These are phyloP conservation scores for Zaprionus gabonicus DNA, from an alignment of 1,140 invertebrate genomes.

Conservation along the genomic window DNA sequence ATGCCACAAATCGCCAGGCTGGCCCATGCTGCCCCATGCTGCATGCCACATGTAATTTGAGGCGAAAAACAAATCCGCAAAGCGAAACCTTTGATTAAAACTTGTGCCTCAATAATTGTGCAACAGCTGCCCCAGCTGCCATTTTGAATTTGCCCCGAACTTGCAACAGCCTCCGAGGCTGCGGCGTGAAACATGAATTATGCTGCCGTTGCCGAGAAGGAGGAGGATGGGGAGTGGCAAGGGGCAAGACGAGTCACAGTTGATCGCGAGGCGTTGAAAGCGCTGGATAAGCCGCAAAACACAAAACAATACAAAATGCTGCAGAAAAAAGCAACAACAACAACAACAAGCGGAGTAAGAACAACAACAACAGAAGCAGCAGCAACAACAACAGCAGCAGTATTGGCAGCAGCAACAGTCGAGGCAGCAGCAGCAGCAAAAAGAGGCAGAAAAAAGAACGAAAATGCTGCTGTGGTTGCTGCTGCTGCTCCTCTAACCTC, in stretches of 20 bases:
- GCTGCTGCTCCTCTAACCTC: not conserved
- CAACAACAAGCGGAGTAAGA: not conserved
- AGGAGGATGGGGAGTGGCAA: not conserved
- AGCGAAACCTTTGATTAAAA: constrained; percentile 65
- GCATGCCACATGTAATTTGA: constrained; percentile 42
- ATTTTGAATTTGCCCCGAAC: constrained; percentile 66
- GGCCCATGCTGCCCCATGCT: constrained; percentile 11
- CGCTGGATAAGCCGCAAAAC: constrained; percentile 71
- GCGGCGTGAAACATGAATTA: constrained; percentile 76
- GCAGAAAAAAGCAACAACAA: constrained; percentile 15
- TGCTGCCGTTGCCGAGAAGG: constrained; percentile 45
- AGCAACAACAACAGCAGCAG: not conserved
- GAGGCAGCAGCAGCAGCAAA: constrained; percentile 7
- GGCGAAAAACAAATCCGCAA: constrained; percentile 50
- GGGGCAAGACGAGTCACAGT: not conserved
- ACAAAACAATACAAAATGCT: constrained; percentile 74
- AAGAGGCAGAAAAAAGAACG: constrained; percentile 3
- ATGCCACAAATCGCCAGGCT: constrained; percentile 45
- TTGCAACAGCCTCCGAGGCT: constrained; percentile 24
- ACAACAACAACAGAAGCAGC: not conserved
- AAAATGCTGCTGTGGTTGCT: constrained; percentile 18
- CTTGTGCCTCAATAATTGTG: constrained; percentile 52
- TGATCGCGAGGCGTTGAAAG: constrained; percentile 73
- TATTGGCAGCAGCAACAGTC: not conserved
- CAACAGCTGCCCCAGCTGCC: constrained; percentile 52